Evolutionary conservation across 2,797 vertebrate genomes (phyloP), one percentile per base, ranked within the genome.

Genomic region (Hephaestus fuliginosus): DNA sequence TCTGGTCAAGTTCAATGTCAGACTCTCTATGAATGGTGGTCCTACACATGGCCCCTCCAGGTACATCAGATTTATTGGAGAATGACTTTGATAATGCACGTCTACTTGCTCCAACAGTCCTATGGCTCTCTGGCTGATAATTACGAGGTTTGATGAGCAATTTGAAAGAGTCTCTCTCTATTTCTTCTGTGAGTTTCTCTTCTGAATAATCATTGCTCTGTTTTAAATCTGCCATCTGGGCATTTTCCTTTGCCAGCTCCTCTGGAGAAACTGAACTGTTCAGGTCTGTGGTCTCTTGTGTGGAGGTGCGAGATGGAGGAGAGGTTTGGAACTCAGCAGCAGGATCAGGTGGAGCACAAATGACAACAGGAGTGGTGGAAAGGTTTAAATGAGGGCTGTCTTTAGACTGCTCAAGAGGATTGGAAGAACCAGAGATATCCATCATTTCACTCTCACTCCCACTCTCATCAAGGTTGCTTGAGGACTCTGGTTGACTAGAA

Each of bases 111-210:
- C 90, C 91, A 22, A 88, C 63, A 52, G 90, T 75, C 65, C 65
- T 90, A 28, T 89, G 83, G 52, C 87, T 90, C 72, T 91, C 89
- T 76, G 86, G 53, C 12, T 87, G 86, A 86, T 84, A 80, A 65
- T 91, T 85, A 20, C 80, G 87, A 79, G 92, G 90, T 49, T 93
- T 94, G 49, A 95, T 93, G 33, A 95, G 91, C 78, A 94, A 76
- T 85, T 92, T 94, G 56, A 91, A 95, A 68, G 94, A 95, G 76
- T 95, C 94, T 81, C 88, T 92, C 66, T 95, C 93, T 68, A 85
- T 92, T 85, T 89, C 82, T 58, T 82, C 71, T 74, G 46, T 61
- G 33, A 76, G 53, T 17, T 78, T 81, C 33, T 78, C 87, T 48
- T n/a, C 70, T 65, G 80, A 55, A 57, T 49, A 28, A 44, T 91